A percentile compares a stretch with the other conserved stretches of the same genome.
Evolutionary conservation across 1,140 invertebrate genomes (phyloP).

Genomic region (Apis dorsata): DNA sequence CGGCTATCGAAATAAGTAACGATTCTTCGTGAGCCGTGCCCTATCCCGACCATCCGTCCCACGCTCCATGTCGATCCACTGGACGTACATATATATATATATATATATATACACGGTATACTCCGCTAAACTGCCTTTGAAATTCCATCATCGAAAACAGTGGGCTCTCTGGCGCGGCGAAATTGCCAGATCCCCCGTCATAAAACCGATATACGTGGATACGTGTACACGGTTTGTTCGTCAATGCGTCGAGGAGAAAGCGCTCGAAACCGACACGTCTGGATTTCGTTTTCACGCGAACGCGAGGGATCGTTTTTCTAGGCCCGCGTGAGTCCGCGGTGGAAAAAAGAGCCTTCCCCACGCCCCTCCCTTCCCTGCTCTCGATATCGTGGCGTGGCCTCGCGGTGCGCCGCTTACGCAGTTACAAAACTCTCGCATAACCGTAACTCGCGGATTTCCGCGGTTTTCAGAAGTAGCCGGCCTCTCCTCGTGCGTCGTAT

Average conservation of each 20-base stretch:
- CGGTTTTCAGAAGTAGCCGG: constrained; percentile 37
- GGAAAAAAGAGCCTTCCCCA: background rate
- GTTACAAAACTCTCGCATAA: constrained; percentile 18
- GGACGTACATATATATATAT: background rate
- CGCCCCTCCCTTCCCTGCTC: too few relatives aligned
- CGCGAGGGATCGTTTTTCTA: constrained; percentile 1
- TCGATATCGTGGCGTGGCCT: background rate
- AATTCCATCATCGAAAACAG: constrained; percentile 37
- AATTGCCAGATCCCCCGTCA: constrained; percentile 33
- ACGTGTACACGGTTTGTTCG: background rate
- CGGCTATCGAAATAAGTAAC: constrained; percentile 36
- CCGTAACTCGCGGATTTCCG: constrained; percentile 35
- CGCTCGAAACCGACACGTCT: constrained; percentile 8
- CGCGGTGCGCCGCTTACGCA: background rate
- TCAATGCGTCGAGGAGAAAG: background rate
- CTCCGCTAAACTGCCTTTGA: background rate
- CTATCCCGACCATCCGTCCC: background rate
- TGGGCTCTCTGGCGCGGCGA: background rate
- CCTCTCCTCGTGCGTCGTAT: background rate
- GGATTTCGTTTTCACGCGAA: constrained; percentile 21
- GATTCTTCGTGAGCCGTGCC: background rate
- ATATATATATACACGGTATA: too few relatives aligned
- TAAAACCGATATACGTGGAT: constrained; percentile 31
- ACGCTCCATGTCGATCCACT: background rate
- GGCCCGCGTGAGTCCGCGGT: background rate